phyloP scores from a whole-genome alignment of 1,140 invertebrate genomes.

The Drosophila auraria region DNA sequence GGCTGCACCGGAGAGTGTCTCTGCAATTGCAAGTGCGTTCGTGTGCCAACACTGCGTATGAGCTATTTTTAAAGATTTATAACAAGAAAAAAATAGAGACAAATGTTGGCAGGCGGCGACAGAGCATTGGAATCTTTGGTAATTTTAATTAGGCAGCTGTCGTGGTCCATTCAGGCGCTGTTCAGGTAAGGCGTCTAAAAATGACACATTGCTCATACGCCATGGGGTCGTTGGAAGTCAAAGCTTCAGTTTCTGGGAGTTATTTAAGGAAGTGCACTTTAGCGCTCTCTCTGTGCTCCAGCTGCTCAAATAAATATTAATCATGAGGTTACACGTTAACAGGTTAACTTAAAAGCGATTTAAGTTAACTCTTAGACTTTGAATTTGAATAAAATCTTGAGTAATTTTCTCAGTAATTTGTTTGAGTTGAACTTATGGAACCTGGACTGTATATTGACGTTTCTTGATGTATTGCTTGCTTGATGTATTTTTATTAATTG shows the following conservation, averaged over 20 bases:
- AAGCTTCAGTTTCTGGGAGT: neutral
- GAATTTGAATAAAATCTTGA: neutral
- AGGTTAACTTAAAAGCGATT: neutral
- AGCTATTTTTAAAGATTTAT: slow-evolving; percentile 59
- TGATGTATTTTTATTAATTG: slow-evolving; percentile 18
- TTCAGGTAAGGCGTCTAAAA: slow-evolving; percentile 34
- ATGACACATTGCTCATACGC: slow-evolving; percentile 49
- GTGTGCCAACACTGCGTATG: slow-evolving; percentile 65
- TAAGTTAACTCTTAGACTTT: neutral
- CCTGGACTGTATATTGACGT: neutral
- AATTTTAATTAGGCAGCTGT: slow-evolving; percentile 77
- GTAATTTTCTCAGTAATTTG: neutral
- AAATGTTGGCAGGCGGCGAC: slow-evolving; percentile 26
- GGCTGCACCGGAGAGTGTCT: slow-evolving; percentile 27
- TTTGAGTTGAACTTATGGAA: neutral
- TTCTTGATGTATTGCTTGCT: neutral
- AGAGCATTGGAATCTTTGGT: slow-evolving; percentile 46
- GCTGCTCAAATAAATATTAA: neutral
- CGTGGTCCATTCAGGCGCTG: slow-evolving; percentile 27
- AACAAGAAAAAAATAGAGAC: slow-evolving; percentile 11
- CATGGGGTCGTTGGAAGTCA: slow-evolving; percentile 7
- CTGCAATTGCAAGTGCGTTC: slow-evolving; percentile 38
- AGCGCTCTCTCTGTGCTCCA: neutral
- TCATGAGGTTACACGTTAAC: neutral
- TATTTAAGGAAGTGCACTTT: neutral